phyloP scores from a whole-genome alignment of 2,113 vertebrate species.

The Rhombomys opimus region DNA sequence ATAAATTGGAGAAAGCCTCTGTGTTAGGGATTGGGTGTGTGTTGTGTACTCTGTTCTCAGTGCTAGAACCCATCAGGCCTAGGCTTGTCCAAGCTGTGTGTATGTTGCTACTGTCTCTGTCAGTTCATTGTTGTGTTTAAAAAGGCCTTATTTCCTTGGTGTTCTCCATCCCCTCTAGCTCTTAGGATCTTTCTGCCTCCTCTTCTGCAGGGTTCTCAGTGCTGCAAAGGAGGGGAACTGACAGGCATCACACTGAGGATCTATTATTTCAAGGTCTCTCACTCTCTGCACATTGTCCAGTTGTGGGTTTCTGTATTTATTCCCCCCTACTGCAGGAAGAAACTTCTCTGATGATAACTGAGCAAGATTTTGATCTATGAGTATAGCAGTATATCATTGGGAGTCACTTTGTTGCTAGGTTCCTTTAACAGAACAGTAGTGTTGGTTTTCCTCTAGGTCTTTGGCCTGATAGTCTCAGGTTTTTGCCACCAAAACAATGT shows the following conservation, averaged over 20 bases:
- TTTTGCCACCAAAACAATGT: not conserved
- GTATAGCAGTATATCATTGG: not conserved
- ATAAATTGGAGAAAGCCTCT: not conserved
- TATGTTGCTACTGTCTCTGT: not conserved
- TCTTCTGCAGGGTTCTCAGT: not conserved
- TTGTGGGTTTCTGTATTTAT: not conserved
- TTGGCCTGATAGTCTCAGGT: not conserved
- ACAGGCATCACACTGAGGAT: not conserved
- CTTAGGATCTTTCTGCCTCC: not conserved
- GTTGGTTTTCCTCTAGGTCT: not conserved
- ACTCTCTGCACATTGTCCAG: not conserved
- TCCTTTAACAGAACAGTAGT: not conserved
- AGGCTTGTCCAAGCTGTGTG: too few relatives aligned
- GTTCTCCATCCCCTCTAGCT: not conserved
- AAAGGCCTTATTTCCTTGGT: not conserved
- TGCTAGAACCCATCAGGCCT: not conserved
- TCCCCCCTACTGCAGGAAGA: not conserved
- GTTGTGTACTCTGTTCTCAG: not conserved
- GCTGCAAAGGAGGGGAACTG: not conserved
- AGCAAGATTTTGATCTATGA: not conserved
- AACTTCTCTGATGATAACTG: not conserved
- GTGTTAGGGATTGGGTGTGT: not conserved
- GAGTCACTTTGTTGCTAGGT: not conserved
- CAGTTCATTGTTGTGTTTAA: not conserved
- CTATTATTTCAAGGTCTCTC: not conserved